Evolutionary conservation across 2,113 vertebrate species (phyloP), one percentile per base, ranked within the genome.

Genomic region (Phrynocephalus versicolor): DNA sequence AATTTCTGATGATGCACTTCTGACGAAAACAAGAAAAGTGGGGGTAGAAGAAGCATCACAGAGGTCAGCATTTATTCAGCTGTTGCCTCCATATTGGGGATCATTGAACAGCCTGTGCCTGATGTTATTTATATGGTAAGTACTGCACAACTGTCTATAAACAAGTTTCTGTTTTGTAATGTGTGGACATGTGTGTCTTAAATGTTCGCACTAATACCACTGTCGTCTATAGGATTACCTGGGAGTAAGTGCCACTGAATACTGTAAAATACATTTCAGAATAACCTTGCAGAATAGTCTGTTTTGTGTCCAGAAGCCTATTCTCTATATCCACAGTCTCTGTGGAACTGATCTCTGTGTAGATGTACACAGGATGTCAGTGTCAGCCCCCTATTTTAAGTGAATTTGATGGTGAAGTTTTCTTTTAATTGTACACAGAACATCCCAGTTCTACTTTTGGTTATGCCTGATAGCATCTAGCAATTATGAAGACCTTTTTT

Each of bases 1-100:
- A 72, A 91, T 94, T 95, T 93, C 91, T 94, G 92, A 92, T 86
- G 74, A 77, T 60, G 58, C 18, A 84, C 73, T 89, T 89, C 90
- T 90, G 86, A 89, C 69, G 81, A 93, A 89, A 81, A 58, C 60
- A 55, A 33, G 51, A 81, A 39, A 39, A 8, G 71, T 30, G 64
- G 25, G 30, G 89, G 91, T 57, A 67, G n/a, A 73, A 9, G 37
- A 45, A 41, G 23, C 41, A 74, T 25, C 60, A 27, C 30, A n/a
- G 76, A 91, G 90, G 35, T 77, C 71, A 65, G 72, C 23, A 45
- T 74, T 86, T n/a, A 19, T 35, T 86, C 70, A 21, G 70, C 60
- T 19, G n/a, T 19, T 74, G 23, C 55, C 41, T 27, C 37, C 39
- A 65, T 16, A 12, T 58, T 19, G 35, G 12, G 12, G 64, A 58